Conservation (phyloP, 2,888 invertebrate genomes). For the Diaphora mendica region DNA sequence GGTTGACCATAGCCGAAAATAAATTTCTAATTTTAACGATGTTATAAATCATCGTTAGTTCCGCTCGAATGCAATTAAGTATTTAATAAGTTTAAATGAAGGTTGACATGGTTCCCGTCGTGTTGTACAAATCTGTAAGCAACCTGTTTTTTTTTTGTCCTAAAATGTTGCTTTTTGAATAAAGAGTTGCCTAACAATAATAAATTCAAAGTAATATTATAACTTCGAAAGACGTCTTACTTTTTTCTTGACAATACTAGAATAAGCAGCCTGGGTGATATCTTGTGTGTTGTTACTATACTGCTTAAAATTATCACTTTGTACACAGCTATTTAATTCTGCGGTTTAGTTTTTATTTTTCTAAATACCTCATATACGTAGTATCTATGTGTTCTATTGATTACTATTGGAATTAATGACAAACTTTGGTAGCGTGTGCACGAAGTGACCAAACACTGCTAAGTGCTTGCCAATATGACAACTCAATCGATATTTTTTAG, state of each 20-base stretch:
- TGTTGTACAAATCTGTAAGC: constrained; percentile 67
- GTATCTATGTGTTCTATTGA: neutral
- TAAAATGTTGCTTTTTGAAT: neutral
- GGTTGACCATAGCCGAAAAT: neutral
- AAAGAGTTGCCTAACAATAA: neutral
- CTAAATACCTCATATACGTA: neutral
- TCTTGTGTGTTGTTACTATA: neutral
- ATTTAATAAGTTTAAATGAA: constrained; percentile 82
- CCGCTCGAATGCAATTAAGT: constrained; percentile 67
- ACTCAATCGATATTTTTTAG: constrained; percentile 69
- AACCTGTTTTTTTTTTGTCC: constrained; percentile 60
- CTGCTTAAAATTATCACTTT: neutral
- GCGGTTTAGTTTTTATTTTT: constrained; percentile 7
- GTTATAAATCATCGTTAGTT: constrained; percentile 71
- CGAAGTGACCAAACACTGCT: constrained; percentile 63
- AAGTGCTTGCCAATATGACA: constrained; percentile 68
- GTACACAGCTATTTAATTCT: neutral
- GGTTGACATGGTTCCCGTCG: constrained; percentile 75
- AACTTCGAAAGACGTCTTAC: neutral
- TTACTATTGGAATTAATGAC: constrained; percentile 39
- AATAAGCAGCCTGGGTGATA: neutral
- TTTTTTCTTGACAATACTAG: neutral
- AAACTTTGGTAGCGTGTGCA: constrained; percentile 65
- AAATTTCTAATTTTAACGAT: neutral
- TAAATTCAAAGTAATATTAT: no score